These are phyloP conservation scores for Arizona elegans DNA, from an alignment of 2,113 vertebrate genomes.

Conservation along the genomic window DNA sequence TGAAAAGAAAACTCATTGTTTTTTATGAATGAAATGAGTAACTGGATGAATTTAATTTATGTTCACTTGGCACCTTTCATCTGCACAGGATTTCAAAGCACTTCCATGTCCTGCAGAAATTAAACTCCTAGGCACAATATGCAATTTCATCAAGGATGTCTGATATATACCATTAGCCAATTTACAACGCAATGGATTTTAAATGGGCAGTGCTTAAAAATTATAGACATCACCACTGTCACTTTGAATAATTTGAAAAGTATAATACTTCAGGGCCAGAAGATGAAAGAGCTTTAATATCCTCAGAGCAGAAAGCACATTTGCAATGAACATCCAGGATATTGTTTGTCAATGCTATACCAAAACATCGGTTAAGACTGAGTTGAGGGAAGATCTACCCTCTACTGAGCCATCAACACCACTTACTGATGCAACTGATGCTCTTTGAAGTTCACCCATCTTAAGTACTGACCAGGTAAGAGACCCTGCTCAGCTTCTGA, in stretches of 20 bases:
- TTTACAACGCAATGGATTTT: not conserved
- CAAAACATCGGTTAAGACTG: slow-evolving; percentile 20
- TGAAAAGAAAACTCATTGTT: slow-evolving; percentile 31
- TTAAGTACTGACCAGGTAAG: slow-evolving; percentile 58
- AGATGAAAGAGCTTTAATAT: slow-evolving; percentile 59
- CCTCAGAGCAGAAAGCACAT: slow-evolving; percentile 61
- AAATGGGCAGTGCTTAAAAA: not conserved
- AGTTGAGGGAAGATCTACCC: slow-evolving; percentile 29
- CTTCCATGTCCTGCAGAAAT: slow-evolving; percentile 28
- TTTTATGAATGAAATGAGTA: slow-evolving; percentile 26
- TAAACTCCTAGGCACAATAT: not conserved
- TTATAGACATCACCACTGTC: slow-evolving; percentile 21
- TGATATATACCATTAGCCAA: slow-evolving; percentile 32
- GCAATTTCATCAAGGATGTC: slow-evolving; percentile 19
- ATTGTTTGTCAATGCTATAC: slow-evolving; percentile 45
- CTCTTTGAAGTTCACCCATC: slow-evolving; percentile 55
- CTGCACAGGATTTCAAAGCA: slow-evolving; percentile 60
- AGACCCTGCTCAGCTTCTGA: slow-evolving; percentile 61
- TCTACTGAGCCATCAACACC: slow-evolving; percentile 34
- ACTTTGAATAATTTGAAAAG: slow-evolving; percentile 1
- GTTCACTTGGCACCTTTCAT: slow-evolving; percentile 50
- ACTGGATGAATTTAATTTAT: slow-evolving; percentile 26
- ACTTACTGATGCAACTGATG: slow-evolving; percentile 59
- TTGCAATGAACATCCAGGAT: slow-evolving; percentile 41
- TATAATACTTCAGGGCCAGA: slow-evolving; percentile 27